Evolutionary conservation across 2,797 vertebrate genomes (phyloP).

Genomic region (Mareca strepera): DNA sequence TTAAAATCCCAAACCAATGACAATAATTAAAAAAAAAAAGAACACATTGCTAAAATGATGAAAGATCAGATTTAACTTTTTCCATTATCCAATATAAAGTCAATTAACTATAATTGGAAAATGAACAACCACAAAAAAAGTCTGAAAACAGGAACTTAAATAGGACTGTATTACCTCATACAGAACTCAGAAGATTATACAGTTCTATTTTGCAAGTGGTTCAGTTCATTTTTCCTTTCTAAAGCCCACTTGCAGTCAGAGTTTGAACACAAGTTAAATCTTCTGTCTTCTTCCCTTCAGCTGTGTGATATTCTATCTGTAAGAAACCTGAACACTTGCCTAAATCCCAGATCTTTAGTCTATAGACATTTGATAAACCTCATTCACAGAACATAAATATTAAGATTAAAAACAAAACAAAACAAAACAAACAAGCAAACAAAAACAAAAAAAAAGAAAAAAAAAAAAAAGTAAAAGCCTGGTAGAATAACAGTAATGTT

Average conservation of each 20-base stretch:
- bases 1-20: conserved; percentile 3
- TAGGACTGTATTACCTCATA: not conserved
- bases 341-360: not conserved
- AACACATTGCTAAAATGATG: not conserved
- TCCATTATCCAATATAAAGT: not conserved
- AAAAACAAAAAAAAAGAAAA: too few relatives aligned
- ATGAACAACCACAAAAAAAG: not conserved
- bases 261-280: not conserved
- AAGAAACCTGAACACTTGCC: not conserved
- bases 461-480: not conserved
- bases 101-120: conserved; percentile 42
- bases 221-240: not conserved
- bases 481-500: not conserved
- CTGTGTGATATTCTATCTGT: not conserved
- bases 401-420: not conserved
- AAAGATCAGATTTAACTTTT: conserved; percentile 40
- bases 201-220: not conserved
- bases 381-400: not conserved
- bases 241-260: not conserved
- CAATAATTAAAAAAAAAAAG: not conserved
- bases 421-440: too few relatives aligned
- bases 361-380: not conserved
- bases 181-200: not conserved
- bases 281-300: not conserved
- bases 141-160: not conserved